phyloP scores from a whole-genome alignment of 2,113 vertebrate genomes.

The Isurus oxyrinchus region DNA sequence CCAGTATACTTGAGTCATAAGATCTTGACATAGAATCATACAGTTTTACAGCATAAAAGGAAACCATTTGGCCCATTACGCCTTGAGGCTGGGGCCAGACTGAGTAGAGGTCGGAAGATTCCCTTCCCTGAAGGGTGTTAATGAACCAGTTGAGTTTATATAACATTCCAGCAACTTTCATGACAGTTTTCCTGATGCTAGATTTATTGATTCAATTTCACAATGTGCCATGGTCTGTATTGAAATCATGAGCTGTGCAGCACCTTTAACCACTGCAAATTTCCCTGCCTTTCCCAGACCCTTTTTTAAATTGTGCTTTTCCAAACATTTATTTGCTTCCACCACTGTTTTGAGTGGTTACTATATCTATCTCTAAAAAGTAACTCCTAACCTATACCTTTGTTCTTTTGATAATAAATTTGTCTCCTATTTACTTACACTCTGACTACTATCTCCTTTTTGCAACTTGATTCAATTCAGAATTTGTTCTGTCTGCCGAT shows the following conservation, averaged over 20 bases:
- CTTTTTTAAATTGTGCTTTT: not conserved
- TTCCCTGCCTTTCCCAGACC: not conserved
- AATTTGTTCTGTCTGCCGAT: not conserved
- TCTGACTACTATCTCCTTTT: not conserved
- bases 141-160: not conserved
- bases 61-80: not conserved
- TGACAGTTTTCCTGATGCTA: not conserved
- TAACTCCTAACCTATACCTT: not conserved
- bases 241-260: not conserved
- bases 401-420: not conserved
- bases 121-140: not conserved
- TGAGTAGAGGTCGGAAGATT: not conserved
- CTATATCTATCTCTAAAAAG: no score
- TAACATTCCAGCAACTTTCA: not conserved
- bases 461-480: not conserved
- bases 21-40: not conserved
- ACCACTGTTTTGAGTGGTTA: no score
- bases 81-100: not conserved
- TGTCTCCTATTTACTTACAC: not conserved
- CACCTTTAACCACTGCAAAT: not conserved
- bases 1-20: not conserved
- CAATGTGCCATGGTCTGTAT: not conserved
- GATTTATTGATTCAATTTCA: not conserved
- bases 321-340: not conserved
- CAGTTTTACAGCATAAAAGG: not conserved